A percentile compares a stretch with the other conserved stretches of the same genome.
These are phyloP conservation scores for Climacteris rufus DNA, from an alignment of 2,113 vertebrate genomes.

Conservation along the genomic window DNA sequence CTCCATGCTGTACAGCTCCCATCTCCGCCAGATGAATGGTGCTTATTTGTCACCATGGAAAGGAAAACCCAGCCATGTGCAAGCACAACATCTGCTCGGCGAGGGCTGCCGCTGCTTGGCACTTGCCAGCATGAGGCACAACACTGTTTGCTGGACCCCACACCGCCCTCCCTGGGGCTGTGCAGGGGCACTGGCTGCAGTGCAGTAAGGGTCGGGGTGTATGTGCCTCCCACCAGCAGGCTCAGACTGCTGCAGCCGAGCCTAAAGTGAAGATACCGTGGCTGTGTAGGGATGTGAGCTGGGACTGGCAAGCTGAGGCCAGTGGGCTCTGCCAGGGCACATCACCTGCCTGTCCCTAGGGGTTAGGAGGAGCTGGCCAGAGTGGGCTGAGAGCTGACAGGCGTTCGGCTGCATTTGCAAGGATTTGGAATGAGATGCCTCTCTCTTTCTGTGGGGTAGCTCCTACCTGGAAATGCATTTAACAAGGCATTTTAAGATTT, in stretches of 20 bases:
- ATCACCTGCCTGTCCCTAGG: neutral
- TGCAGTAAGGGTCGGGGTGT: neutral
- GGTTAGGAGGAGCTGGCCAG: neutral
- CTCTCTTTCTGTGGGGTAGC: neutral
- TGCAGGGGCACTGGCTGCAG: neutral
- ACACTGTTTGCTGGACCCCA: neutral
- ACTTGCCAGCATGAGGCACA: neutral
- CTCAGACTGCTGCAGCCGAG: neutral
- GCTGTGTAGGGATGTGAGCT: neutral
- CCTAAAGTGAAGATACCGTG: neutral
- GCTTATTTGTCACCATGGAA: conserved; percentile 16
- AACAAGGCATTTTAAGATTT: neutral
- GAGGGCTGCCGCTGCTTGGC: neutral
- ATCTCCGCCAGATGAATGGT: neutral
- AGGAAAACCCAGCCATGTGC: conserved; percentile 41
- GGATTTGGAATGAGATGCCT: neutral
- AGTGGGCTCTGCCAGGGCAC: accelerated
- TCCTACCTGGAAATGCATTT: neutral
- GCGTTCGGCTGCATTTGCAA: neutral
- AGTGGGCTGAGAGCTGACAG: neutral
- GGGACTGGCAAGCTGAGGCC: neutral
- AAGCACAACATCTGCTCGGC: neutral
- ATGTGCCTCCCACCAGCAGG: accelerated
- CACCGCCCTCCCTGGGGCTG: accelerated
- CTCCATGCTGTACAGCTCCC: neutral